Evolutionary conservation across 2,113 vertebrate genomes (phyloP), one percentile per base, ranked within the genome.

Genomic region (Theropithecus gelada): DNA sequence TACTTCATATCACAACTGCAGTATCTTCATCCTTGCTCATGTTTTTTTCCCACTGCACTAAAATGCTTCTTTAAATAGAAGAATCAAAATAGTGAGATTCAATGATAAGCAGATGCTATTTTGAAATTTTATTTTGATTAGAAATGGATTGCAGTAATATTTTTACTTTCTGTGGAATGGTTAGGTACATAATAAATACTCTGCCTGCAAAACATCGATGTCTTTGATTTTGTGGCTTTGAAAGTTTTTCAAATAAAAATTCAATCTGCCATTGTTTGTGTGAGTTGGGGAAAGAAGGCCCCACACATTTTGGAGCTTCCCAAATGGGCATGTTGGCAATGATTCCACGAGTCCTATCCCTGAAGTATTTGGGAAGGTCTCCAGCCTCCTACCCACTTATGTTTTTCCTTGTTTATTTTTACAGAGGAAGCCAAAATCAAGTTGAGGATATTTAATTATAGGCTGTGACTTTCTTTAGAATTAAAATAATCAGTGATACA

Each of bases 391-490:
- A 27, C 2, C 25, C 35, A 50, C 1, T 79, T 79, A 5, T 35
- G 55, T 80, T n/a, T 59, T 38, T 59, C 82, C 14, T 90, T 82
- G 27, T 93, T 97, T 92, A 70, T 96, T 94, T 82, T 96, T 76
- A 90, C 80, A 38, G 27, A 94, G 40, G 11, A 59, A 83, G 61
- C 4, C 70, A 93, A 97, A 61, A 50, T 94, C 95, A 83, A 94
- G 50, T 79, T 86, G 94, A 97, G 75, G 94, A 97, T 68, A 94
- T 93, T 97, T 98, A 98, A 98, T 98, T 98, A 96, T 17, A 98
- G 52, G 23, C 92, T 81, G 80, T 95, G 13, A 90, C 22, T 98
- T 81, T 91, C 90, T 91, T 97, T 96, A 84, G 88, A 98, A 98
- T 98, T 97, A 98, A 98, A 98, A 97, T 97, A 98, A 97, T 98